These are phyloP conservation scores for Pipistrellus nathusii DNA, from an alignment of 2,797 vertebrate genomes.

Conservation along the genomic window DNA sequence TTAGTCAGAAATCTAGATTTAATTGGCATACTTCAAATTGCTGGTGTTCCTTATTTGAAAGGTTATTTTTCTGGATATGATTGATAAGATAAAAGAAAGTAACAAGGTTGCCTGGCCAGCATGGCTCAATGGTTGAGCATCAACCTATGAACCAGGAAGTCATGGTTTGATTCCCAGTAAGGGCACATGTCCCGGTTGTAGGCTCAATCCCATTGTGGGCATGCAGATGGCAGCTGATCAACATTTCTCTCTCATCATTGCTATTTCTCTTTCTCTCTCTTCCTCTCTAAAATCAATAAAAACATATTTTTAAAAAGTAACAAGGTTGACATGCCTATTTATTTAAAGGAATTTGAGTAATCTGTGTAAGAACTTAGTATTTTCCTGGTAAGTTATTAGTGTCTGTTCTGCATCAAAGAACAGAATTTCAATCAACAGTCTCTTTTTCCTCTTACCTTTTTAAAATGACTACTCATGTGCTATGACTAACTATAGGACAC, in stretches of 20 bases:
- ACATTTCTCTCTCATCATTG: no score
- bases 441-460: slow-evolving; percentile 18
- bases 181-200: no score
- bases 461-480: slow-evolving; percentile 45
- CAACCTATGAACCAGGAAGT: no score
- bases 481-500: background rate
- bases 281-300: background rate
- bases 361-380: slow-evolving; percentile 9
- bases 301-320: slow-evolving; percentile 44
- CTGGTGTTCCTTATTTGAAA: slow-evolving; percentile 65
- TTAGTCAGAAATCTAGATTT: slow-evolving; percentile 62
- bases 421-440: slow-evolving; percentile 40
- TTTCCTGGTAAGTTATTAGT: slow-evolving; percentile 59
- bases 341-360: slow-evolving; percentile 58
- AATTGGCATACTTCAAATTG: slow-evolving; percentile 65
- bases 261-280: no score
- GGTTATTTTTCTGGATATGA: slow-evolving; percentile 49
- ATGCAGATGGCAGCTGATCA: no score
- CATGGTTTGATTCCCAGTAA: no score
- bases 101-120: background rate
- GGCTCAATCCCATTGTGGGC: no score
- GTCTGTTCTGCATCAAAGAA: slow-evolving; percentile 44
- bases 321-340: slow-evolving; percentile 27
- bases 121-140: no score
- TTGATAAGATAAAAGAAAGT: slow-evolving; percentile 16